Percentiles rank a stretch among this genome's conserved stretches.
Evolutionary conservation across 92 coral and sea anemone species (phyloP).

Genomic region (Parazoanthus swiftii): DNA sequence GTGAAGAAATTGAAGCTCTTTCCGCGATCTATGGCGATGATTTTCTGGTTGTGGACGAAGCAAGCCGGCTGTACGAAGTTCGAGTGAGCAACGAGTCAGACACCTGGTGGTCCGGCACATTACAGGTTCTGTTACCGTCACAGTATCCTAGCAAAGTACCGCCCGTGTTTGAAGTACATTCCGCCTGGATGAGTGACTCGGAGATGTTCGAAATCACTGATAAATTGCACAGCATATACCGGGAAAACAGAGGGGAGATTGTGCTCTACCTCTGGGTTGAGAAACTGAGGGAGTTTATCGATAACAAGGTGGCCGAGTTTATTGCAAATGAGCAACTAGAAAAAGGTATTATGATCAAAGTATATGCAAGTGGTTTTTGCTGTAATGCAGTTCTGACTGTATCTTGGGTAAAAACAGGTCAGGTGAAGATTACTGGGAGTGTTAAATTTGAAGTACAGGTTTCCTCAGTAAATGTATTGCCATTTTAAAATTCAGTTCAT

Average conservation of each 20-base stretch:
- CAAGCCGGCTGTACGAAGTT: slow-evolving; percentile 74
- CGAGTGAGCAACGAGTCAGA: slow-evolving; percentile 64
- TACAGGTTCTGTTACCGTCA: slow-evolving; percentile 76
- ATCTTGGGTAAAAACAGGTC: background rate
- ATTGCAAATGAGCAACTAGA: slow-evolving; percentile 34
- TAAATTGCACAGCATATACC: slow-evolving; percentile 57
- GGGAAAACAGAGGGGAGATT: slow-evolving; percentile 71
- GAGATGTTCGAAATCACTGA: slow-evolving; percentile 66
- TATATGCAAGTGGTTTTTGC: no score
- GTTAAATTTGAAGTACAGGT: no score
- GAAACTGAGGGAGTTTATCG: slow-evolving; percentile 74
- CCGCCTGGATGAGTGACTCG: slow-evolving; percentile 68
- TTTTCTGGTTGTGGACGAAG: slow-evolving; percentile 71
- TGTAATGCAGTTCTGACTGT: background rate
- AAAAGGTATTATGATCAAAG: slow-evolving; percentile 30
- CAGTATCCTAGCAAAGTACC: slow-evolving; percentile 73
- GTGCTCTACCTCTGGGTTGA: slow-evolving; percentile 88
- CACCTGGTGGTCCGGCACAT: slow-evolving; percentile 70
- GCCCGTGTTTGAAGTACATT: slow-evolving; percentile 85
- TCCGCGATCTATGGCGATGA: slow-evolving; percentile 91
- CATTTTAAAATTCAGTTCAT: no score
- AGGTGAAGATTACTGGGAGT: background rate
- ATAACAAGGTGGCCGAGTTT: slow-evolving; percentile 52
- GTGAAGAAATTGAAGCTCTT: slow-evolving; percentile 88
- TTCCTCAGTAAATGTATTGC: no score